Base-by-base conservation (phyloP, 2,797 vertebrate genomes). In the Lateolabrax maculatus region DNA sequence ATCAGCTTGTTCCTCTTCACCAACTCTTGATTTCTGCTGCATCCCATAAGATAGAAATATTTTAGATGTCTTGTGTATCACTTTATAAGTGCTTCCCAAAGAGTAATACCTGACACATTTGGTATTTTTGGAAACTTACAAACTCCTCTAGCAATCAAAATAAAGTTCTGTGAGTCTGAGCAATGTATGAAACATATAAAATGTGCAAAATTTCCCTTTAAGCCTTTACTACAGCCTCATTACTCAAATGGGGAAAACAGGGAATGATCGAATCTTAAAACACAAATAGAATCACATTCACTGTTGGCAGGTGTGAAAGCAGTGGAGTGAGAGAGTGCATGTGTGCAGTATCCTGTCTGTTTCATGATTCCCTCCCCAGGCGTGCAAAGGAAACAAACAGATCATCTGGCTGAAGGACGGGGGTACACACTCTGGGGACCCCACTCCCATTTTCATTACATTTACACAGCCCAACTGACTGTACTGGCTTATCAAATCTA, bases 391-490 rank as follows among this genome's bases (percentile, higher is more conserved):
- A 66, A 78, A 81, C 48, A 56, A 75, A 80, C 46, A 71, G 52
- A 64, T 58, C 15, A 21, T 67, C 31, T 37, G 0, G 12, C 16
- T 37, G 57, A 36, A 23, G 36, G 53, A 44, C 13, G 46, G 21
- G n/a, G 18, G 11, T 0, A 44, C 44, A 72, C 21, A 6, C 53
- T 46, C 63, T 5, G 19, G 31, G 29, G 31, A 69, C 51, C 27
- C 39, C 51, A 53, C 43, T 57, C 25, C 23, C 25, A 64, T 75
- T 77, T 75, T 60, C 62, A 74, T 75, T 72, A 55, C 25, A 72
- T 31, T 39, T 25, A 15, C 18, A 29, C 48, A 63, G 57, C 69
- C 37, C 44, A 9, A 58, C 65, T 25, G 62, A 51, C 60, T 49
- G 66, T 36, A 56, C 29, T 25, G 44, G 39, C 58, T 5, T 43